Conservation (phyloP, 2,888 invertebrate species). For the Spilosoma lubricipeda region DNA sequence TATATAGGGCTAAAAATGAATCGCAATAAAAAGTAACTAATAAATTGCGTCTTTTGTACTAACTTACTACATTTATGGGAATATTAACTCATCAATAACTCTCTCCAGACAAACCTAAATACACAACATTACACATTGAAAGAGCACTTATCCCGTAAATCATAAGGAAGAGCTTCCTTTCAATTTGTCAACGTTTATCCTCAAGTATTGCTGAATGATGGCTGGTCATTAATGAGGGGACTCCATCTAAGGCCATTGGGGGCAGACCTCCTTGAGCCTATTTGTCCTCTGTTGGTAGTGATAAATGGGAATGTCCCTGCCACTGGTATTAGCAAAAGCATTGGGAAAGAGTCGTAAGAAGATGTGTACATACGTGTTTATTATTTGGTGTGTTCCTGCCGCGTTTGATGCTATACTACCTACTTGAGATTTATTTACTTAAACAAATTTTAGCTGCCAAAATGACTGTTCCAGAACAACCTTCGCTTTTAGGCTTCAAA, state of each 20-base stretch:
- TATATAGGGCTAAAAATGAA: neutral
- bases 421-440: too few relatives aligned
- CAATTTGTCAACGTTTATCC: constrained; percentile 82
- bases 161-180: constrained; percentile 70
- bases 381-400: constrained; percentile 1
- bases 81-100: constrained; percentile 35
- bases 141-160: constrained; percentile 65
- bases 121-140: constrained; percentile 40
- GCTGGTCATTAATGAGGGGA: constrained; percentile 71
- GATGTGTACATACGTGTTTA: constrained; percentile 29
- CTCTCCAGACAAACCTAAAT: constrained; percentile 20
- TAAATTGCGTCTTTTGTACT: constrained; percentile 8
- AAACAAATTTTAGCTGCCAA: too few relatives aligned
- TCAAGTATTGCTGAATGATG: constrained; percentile 70
- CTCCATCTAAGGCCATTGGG: constrained; percentile 74
- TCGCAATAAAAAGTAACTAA: neutral
- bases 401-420: neutral
- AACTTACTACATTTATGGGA: constrained; percentile 8
- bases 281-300: constrained; percentile 73
- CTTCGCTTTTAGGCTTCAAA: too few relatives aligned
- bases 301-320: constrained; percentile 72
- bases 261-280: constrained; percentile 71
- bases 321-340: constrained; percentile 62
- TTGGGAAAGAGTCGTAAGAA: constrained; percentile 45
- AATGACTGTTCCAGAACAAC: too few relatives aligned